Evolutionary conservation across 1,140 invertebrate genomes (phyloP).

Genomic region (Lordiphosa clarofinis): DNA sequence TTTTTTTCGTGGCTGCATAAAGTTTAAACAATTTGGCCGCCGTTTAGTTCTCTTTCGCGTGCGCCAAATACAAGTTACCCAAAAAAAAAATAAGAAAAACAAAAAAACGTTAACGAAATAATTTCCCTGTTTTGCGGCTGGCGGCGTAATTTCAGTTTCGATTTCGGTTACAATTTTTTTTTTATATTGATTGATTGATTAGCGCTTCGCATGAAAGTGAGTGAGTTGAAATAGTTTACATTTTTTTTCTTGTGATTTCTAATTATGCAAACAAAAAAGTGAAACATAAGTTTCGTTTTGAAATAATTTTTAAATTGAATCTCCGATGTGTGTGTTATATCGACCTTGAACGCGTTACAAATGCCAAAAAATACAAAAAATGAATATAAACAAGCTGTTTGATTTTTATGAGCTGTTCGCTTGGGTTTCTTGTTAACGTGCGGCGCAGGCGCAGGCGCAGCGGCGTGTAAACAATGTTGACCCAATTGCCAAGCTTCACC

Average conservation of each 20-base stretch:
- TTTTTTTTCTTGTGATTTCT: no score
- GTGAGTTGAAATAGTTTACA: conserved; percentile 8
- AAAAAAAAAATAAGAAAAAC: conserved; percentile 26
- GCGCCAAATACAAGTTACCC: conserved; percentile 65
- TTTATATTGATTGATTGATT: conserved; percentile 36
- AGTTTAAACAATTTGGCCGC: conserved; percentile 60
- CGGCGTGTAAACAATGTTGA: conserved; percentile 57
- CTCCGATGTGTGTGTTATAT: conserved; percentile 3
- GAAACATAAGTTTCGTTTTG: conserved; percentile 22
- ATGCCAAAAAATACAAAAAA: conserved; percentile 15
- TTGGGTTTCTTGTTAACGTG: no score
- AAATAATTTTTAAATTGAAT: conserved; percentile 29
- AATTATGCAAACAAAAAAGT: background rate
- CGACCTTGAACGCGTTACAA: conserved; percentile 17
- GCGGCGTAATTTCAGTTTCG: conserved; percentile 16
- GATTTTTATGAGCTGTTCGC: background rate
- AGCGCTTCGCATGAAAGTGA: conserved; percentile 38
- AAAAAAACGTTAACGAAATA: conserved; percentile 26
- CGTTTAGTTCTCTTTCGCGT: conserved; percentile 66
- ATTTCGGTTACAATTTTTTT: conserved; percentile 16
- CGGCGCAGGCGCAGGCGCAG: conserved; percentile 46
- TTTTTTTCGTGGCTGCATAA: conserved; percentile 48
- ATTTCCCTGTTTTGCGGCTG: conserved; percentile 13
- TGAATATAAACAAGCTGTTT: background rate
- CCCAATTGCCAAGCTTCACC: conserved; percentile 54